Base-by-base conservation (phyloP, 1,140 invertebrate genomes). In the Linepithema humile region DNA sequence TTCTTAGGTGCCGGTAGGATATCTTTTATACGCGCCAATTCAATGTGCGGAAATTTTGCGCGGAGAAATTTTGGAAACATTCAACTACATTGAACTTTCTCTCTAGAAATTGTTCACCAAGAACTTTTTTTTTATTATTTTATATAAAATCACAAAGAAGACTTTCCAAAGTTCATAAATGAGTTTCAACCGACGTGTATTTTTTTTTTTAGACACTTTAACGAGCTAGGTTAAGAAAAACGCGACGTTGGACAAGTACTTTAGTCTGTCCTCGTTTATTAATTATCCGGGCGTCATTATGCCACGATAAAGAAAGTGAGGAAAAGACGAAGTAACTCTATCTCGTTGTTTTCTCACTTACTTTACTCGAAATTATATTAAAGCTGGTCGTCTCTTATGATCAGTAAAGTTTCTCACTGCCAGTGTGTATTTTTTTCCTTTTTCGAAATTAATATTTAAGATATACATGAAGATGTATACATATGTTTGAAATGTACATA, bases 221-320 rank as follows among this genome's bases (percentile, higher is more conserved):
- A 17, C 45, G 26, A 0, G 12, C 2, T 35, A 4, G 17, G 26
- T 20, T 35, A 35, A 35, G 9, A 53, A 20, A 38, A 55, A 6
- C 32, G 48, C n/a, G 26, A 2, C 9, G 29, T 23, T 9, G 10
- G 12, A n/a, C 48, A 20, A 38, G 7, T 35, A 23, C 29, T 48
- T 48, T 29, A 38, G 50, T 35, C 20, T 55, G 45, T 35, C 12
- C 48, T 72, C 45, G 12, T 23, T 53, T 53, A 23, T 50, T 50
- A 72, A 72, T 72, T 72, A 55, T 72, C 43, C 48, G 20, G 48
- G 2, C 20, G 69, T 53, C 48, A 53, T n/a, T 23, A 10, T 23
- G 32, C 23, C 29, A 32, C 23, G 26, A 5, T 20, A 48, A 12
- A n/a, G 20, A 17, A 55, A 17, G 2, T 35, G 50, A 72, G 32